Percentiles rank a stretch among this genome's conserved stretches.
These are phyloP conservation scores for Orthosia cruda DNA, from an alignment of 2,888 invertebrate genomes.

Conservation along the genomic window DNA sequence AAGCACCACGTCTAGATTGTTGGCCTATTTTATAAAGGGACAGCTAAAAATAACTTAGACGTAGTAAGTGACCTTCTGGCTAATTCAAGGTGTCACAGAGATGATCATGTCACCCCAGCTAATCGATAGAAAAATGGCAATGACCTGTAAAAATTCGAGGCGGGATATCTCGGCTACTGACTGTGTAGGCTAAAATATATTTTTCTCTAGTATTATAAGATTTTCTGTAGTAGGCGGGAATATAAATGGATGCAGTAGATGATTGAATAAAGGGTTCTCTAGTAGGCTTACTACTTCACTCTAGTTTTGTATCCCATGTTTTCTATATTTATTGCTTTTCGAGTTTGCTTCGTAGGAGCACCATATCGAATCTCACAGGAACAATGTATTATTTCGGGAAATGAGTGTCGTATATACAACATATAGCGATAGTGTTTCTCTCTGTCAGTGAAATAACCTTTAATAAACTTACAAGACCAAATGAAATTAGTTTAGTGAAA, in stretches of 20 bases:
- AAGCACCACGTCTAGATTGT: not conserved
- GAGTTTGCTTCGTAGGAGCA: not conserved
- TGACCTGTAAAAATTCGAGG: constrained; percentile 32
- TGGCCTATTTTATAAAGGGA: constrained; percentile 17
- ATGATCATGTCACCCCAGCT: constrained; percentile 21
- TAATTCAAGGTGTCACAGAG: constrained; percentile 42
- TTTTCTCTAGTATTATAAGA: not conserved
- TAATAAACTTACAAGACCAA: not conserved
- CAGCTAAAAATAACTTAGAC: constrained; percentile 32
- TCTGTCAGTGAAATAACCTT: not conserved
- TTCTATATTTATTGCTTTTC: not conserved
- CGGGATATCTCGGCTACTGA: too few species aligned
- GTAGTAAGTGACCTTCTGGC: constrained; percentile 48
- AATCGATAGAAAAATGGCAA: constrained; percentile 44
- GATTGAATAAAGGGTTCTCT: not conserved
- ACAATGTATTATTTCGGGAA: not conserved
- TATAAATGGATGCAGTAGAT: not conserved
- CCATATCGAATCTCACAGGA: too few species aligned
- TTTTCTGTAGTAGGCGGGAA: not conserved
- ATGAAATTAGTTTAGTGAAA: not conserved
- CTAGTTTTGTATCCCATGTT: not conserved
- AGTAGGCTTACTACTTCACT: not conserved
- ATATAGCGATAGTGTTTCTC: not conserved
- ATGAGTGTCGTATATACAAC: too few species aligned
- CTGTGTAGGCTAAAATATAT: constrained; percentile 12